A percentile compares a stretch with the other conserved stretches of the same genome.
Evolutionary conservation across 2,888 invertebrate species (phyloP).

Genomic region (Mycogona germanica): DNA sequence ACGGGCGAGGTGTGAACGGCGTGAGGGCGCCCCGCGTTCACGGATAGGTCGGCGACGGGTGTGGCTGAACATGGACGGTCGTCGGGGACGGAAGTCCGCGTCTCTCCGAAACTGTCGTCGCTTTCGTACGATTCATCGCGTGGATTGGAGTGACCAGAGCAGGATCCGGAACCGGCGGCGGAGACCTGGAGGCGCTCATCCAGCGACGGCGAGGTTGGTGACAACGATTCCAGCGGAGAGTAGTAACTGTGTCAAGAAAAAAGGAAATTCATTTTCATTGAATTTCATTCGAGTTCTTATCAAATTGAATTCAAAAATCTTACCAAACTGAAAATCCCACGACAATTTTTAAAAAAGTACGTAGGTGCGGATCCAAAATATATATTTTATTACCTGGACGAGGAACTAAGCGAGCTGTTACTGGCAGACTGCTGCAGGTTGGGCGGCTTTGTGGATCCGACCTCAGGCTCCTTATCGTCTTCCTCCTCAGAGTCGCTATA

Average conservation of each 20-base stretch:
- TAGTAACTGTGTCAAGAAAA: background rate
- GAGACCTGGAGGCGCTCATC: background rate
- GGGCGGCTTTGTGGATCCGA: background rate
- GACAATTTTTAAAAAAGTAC: background rate
- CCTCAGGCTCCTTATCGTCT: constrained; percentile 19
- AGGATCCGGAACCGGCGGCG: background rate
- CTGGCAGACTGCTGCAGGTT: background rate
- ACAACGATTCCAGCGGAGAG: constrained; percentile 4
- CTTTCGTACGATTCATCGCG: background rate
- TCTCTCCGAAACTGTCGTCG: constrained; percentile 1
- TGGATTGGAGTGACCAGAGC: background rate
- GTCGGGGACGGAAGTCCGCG: too few species aligned
- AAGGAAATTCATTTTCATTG: background rate
- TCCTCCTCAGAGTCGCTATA: constrained; percentile 46
- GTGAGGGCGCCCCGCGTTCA: background rate
- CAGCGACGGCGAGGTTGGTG: background rate
- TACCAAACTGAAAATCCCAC: background rate
- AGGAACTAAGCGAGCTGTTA: constrained; percentile 10
- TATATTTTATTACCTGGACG: constrained; percentile 1
- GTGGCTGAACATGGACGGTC: too few species aligned
- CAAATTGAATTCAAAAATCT: too few species aligned
- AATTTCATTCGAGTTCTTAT: background rate
- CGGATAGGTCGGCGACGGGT: background rate
- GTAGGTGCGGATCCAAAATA: background rate
- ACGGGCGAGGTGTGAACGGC: background rate